A percentile compares a stretch with the other conserved stretches of the same genome.
phyloP scores from a whole-genome alignment of 2,797 vertebrate species.

The Lagodon rhomboides region DNA sequence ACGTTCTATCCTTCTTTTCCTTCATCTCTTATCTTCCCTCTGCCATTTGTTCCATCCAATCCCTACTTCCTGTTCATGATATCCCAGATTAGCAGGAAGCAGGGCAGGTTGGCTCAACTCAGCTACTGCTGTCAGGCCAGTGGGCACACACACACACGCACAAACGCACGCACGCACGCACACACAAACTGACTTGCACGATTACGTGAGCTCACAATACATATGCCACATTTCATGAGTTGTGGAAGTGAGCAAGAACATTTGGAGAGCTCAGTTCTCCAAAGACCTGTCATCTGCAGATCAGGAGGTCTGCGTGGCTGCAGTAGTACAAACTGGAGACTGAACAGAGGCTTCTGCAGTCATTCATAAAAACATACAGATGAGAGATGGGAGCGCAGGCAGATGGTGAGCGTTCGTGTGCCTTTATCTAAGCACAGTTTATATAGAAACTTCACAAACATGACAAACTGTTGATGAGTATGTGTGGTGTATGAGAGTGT shows the following conservation, averaged over 20 bases:
- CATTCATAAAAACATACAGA: constrained; percentile 75
- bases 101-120: constrained; percentile 39
- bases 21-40: constrained; percentile 16
- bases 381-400: constrained; percentile 51
- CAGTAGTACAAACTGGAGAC: constrained; percentile 66
- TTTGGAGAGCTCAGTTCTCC: constrained; percentile 56
- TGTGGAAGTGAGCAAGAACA: constrained; percentile 54
- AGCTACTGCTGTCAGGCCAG: constrained; percentile 40
- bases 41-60: constrained; percentile 13
- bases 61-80: constrained; percentile 17
- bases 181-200: not conserved
- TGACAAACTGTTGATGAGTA: constrained; percentile 40
- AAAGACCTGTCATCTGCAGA: constrained; percentile 71
- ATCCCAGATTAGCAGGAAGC: constrained; percentile 9
- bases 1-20: not conserved
- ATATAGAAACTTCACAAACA: constrained; percentile 37
- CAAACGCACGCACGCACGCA: constrained; percentile 1
- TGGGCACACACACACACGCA: constrained; percentile 25
- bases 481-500: constrained; percentile 30
- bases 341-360: constrained; percentile 67
- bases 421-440: constrained; percentile 61
- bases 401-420: constrained; percentile 52
- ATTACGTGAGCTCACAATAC: constrained; percentile 37
- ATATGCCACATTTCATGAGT: constrained; percentile 48
- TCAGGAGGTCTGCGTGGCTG: constrained; percentile 53